Percentiles rank a stretch among this genome's conserved stretches.
phyloP scores from a whole-genome alignment of 2,888 invertebrate genomes.

The Orchestes rusci region DNA sequence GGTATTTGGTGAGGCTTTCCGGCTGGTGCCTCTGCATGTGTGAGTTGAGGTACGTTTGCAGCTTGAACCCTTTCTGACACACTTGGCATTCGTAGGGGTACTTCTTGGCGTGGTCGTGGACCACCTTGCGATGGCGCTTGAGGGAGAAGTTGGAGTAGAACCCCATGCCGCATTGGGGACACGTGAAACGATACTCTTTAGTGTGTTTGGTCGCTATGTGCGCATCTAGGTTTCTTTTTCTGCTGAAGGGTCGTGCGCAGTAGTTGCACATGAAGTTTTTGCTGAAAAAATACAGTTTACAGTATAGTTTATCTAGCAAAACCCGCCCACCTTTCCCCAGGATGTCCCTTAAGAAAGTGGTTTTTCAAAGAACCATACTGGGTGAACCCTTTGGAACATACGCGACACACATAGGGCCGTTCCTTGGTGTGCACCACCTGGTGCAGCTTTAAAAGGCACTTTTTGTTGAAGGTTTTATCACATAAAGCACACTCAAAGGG shows the following conservation, averaged over 20 bases:
- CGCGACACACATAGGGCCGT: conserved; percentile 48
- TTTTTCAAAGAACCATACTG: conserved; percentile 33
- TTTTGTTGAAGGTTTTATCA: conserved; percentile 39
- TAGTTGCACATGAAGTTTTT: conserved; percentile 45
- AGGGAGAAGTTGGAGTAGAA: conserved; percentile 9
- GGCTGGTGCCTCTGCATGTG: conserved; percentile 15
- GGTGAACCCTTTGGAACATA: conserved; percentile 50
- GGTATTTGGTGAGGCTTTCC: conserved; percentile 1
- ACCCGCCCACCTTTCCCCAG: conserved; percentile 5
- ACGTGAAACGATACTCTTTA: conserved; percentile 13
- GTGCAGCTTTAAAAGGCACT: conserved; percentile 44
- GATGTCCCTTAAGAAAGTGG: conserved; percentile 11
- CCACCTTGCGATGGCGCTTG: conserved; percentile 10
- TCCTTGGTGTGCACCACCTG: conserved; percentile 49
- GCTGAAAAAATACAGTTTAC: no score
- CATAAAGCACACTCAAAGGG: conserved; percentile 37
- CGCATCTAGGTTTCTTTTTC: conserved; percentile 12
- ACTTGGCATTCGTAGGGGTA: conserved; percentile 5
- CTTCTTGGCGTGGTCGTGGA: conserved; percentile 12
- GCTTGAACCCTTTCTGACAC: conserved; percentile 14
- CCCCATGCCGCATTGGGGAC: conserved; percentile 17
- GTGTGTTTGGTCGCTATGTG: conserved; percentile 21
- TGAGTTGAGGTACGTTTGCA: conserved; percentile 9
- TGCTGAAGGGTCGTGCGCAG: conserved; percentile 44
- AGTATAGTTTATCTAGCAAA: no score